Base-by-base conservation (phyloP, 1,140 invertebrate genomes). In the Globodera rostochiensis region DNA sequence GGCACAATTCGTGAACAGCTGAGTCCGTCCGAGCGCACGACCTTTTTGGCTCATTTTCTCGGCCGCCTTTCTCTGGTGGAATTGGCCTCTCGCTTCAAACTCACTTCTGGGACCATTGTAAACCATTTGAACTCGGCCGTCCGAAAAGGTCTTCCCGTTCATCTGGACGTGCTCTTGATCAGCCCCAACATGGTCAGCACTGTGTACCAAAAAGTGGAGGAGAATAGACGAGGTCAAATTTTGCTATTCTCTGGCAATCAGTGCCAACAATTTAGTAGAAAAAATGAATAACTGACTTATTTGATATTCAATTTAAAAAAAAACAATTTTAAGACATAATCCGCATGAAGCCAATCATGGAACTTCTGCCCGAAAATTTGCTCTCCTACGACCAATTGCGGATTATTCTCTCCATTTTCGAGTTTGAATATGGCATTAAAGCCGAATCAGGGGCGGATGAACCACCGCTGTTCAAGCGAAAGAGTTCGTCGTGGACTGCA, bases 351-450 rank as follows among this genome's bases (percentile, higher is more conserved):
- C 74, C 82, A 60, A 83, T 83, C 36, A 84, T 84, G 82, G 82
- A 83, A 66, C 45, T 69, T 15, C 73, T 83, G 36, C 74, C 82
- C n/a, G 66, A 53, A n/a, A 67, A 47, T 8, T 11, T 73, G 6
- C 45, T 83, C 36, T 64, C 64, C 36, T 84, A 83, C 47, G 50
- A 84, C 47, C 82, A 71, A 36, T 36, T 83, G 57, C 66, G 64
- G 66, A 67, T 84, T 25, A 75, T 84, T 11, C 36, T 83, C 50
- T 70, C 82, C 19, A 83, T 83, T 49, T 53, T 83, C 46, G 82
- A 83, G 60, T 83, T 77, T 74, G 83, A 83, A 66, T 84, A 83
- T 73, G 82, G 82, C 66, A 78, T 83, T 6, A 71, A 19, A 15
- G 69, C 69, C 8, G 69, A 71, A 13, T 6, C 50, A 9, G 7